Evolutionary conservation across 1,140 invertebrate species (phyloP).

Genomic region (Heliconius eleuchia): DNA sequence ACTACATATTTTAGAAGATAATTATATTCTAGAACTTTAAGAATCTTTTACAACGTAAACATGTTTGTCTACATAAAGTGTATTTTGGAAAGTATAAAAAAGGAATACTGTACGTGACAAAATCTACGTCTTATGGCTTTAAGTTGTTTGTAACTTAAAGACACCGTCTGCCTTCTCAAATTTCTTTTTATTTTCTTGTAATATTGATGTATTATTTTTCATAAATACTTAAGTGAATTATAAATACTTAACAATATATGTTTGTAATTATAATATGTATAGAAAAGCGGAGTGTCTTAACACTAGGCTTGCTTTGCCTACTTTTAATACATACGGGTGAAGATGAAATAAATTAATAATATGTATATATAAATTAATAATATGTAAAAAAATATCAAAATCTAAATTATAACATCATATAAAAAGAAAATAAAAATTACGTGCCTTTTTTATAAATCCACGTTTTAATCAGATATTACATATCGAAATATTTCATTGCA

Average conservation of each 20-base stretch:
- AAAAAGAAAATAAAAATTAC: background rate
- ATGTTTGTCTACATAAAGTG: background rate
- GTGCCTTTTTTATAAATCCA: background rate
- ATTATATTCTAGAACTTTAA: background rate
- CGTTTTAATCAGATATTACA: background rate
- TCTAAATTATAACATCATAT: background rate
- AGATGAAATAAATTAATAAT: no score
- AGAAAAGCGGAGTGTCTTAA: no score
- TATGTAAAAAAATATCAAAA: background rate
- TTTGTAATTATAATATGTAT: background rate
- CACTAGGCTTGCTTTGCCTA: no score
- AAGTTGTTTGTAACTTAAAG: slow-evolving; percentile 4
- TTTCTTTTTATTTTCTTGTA: background rate
- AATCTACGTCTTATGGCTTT: background rate
- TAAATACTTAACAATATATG: background rate
- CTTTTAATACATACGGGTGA: no score
- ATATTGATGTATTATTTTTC: background rate
- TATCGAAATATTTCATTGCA: background rate
- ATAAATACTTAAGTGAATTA: background rate
- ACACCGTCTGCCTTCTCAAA: background rate
- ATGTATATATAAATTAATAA: no score
- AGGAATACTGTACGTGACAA: background rate
- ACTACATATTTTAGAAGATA: background rate
- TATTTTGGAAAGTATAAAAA: background rate
- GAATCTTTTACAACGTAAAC: background rate